Evolutionary conservation across 2,113 vertebrate genomes (phyloP), one percentile per base, ranked within the genome.

Genomic region (Cephalophus harveyi): DNA sequence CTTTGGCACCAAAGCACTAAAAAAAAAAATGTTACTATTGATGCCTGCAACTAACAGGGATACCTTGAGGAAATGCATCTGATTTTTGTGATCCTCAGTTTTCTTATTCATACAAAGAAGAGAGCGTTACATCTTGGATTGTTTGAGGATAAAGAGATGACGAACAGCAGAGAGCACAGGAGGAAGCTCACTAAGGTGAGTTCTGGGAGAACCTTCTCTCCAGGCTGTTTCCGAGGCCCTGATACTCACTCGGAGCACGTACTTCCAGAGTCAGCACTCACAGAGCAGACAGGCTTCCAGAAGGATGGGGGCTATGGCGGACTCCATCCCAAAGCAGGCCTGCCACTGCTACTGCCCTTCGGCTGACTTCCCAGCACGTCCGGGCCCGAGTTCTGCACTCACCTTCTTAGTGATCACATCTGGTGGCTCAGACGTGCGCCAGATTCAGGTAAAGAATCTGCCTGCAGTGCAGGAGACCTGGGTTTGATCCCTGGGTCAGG

Each of bases 191-290:
- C 33, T 33, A 13, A 33, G 21, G 27, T 52, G 40, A 36, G n/a
- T 30, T 62, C 60, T 23, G 40, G 67, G 86, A 96, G 43, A 87
- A 76, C 48, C 27, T 88, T 82, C 84, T 82, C 64, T 64, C 71
- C 54, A 5, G 0, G 57, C 43, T 52, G 1, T 79, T 86, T 62
- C 17, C 55, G 17, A 83, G 59, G 23, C 25, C 71, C 54, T 79
- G 67, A 36, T 43, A 30, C 40, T 93, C 62, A 43, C 9, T 71
- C 5, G 0, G 46, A 25, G 4, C 1, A 10, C 19, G 43, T 2
- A 21, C 71, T 81, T n/a, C 67, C 79, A 91, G 92, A 78, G 85
- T 97, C 93, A 83, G 90, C 94, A 93, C 14, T 86, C 48, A 14
- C 10, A 57, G 64, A 83, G 43, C 5, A 21, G 30, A 50, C 28